A percentile compares a stretch with the other conserved stretches of the same genome.
phyloP scores from a whole-genome alignment of 2,888 invertebrate genomes.

The Acleris emargana region DNA sequence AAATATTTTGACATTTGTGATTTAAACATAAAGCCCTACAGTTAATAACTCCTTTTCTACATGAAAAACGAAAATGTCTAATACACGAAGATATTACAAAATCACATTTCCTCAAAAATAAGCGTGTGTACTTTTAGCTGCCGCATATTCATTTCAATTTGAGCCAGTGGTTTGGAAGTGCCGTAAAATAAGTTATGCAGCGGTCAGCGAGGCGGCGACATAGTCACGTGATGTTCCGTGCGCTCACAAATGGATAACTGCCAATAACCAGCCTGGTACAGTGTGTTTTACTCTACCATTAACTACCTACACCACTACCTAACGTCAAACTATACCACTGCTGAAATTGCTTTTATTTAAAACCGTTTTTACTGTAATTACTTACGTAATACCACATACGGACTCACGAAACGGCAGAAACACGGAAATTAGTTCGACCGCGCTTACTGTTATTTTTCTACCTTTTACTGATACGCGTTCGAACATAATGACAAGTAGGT shows the following conservation, averaged over 20 bases:
- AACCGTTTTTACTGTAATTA: conserved; percentile 63
- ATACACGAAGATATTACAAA: too few species aligned
- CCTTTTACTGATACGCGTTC: too few species aligned
- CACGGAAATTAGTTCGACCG: conserved; percentile 46
- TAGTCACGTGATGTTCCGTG: conserved; percentile 71
- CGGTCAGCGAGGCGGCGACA: conserved; percentile 46
- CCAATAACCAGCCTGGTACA: conserved; percentile 55
- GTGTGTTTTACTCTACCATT: conserved; percentile 62
- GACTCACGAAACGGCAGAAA: conserved; percentile 51
- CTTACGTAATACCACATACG: conserved; percentile 47
- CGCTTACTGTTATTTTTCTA: not conserved
- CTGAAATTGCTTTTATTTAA: conserved; percentile 60
- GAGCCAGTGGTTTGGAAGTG: conserved; percentile 25
- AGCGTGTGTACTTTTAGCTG: too few species aligned
- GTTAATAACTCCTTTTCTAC: too few species aligned
- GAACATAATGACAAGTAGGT: too few species aligned
- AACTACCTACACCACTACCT: conserved; percentile 44
- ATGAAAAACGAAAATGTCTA: too few species aligned
- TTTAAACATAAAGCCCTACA: not conserved
- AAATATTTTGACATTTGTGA: not conserved
- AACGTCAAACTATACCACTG: conserved; percentile 49
- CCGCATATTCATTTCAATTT: conserved; percentile 12
- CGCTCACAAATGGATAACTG: conserved; percentile 63
- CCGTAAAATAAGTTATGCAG: conserved; percentile 41
- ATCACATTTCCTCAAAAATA: too few species aligned